These are phyloP conservation scores for Ctena decussata DNA, from an alignment of 2,888 invertebrate species.

Conservation along the genomic window DNA sequence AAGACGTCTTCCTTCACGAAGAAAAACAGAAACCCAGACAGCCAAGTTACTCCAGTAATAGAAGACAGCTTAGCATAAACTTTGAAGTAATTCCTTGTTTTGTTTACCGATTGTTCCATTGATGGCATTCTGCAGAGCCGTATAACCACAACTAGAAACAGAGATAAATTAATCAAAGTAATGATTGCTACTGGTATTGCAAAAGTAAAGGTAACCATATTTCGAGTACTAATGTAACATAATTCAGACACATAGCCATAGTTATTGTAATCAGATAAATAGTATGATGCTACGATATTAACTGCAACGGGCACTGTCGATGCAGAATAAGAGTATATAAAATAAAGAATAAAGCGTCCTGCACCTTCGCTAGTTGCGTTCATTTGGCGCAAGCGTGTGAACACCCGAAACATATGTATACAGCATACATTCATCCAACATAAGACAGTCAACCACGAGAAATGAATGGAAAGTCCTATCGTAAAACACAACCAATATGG, in stretches of 20 bases:
- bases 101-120: conserved; percentile 3
- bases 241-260: conserved; percentile 47
- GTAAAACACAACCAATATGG: conserved; percentile 16
- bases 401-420: conserved; percentile 49
- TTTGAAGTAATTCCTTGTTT: conserved; percentile 35
- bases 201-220: conserved; percentile 45
- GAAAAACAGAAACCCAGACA: conserved; percentile 31
- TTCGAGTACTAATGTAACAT: conserved; percentile 42
- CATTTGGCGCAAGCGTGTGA: background rate
- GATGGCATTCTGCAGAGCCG: conserved; percentile 30
- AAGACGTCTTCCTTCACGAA: conserved; percentile 19
- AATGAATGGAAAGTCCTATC: conserved; percentile 18
- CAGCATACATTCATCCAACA: conserved; percentile 39
- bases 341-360: conserved; percentile 23
- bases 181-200: conserved; percentile 34
- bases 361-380: too few species aligned
- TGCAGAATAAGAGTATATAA: conserved; percentile 12
- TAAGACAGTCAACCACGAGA: conserved; percentile 2
- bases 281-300: conserved; percentile 17
- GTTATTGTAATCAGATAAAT: background rate
- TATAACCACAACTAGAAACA: conserved; percentile 38
- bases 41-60: conserved; percentile 56
- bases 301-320: conserved; percentile 24
- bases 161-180: conserved; percentile 23
- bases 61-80: conserved; percentile 53